Conservation (phyloP, 2,797 vertebrate genomes). For the Neostethus bicornis region DNA sequence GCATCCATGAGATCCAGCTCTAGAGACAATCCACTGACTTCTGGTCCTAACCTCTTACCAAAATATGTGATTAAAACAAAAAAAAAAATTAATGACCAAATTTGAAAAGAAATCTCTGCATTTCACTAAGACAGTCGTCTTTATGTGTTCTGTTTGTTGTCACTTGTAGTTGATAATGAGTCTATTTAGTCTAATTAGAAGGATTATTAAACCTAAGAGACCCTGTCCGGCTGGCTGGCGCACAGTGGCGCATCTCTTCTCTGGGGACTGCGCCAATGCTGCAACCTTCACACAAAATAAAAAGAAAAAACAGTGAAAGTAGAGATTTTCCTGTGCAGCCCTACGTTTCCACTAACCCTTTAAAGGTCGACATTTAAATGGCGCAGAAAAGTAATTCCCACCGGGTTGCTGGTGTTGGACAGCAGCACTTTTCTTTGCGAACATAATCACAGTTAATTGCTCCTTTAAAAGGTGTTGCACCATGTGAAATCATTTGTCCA, state of each 20-base stretch:
- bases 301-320: constrained; percentile 36
- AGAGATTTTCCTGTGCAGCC: constrained; percentile 53
- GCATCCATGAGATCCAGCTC: not conserved
- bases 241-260: constrained; percentile 58
- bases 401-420: constrained; percentile 55
- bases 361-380: constrained; percentile 78
- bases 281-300: constrained; percentile 39
- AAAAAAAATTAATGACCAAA: too few species aligned
- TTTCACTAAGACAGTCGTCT: not conserved
- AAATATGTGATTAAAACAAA: not conserved
- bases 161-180: constrained; percentile 6
- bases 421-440: constrained; percentile 70
- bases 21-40: too few species aligned
- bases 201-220: constrained; percentile 28
- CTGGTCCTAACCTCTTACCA: not conserved
- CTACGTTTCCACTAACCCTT: constrained; percentile 66
- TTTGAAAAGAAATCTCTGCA: not conserved
- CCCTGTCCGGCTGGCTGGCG: constrained; percentile 14
- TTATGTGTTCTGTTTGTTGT: constrained; percentile 13
- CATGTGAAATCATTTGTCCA: constrained; percentile 70
- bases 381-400: constrained; percentile 76
- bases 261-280: constrained; percentile 47
- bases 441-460: constrained; percentile 80
- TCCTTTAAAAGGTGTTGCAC: constrained; percentile 70
- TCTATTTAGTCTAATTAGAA: constrained; percentile 33